Evolutionary conservation across 23 tunicate genomes (phyloP).

Genomic region (Halocynthia aurantium): DNA sequence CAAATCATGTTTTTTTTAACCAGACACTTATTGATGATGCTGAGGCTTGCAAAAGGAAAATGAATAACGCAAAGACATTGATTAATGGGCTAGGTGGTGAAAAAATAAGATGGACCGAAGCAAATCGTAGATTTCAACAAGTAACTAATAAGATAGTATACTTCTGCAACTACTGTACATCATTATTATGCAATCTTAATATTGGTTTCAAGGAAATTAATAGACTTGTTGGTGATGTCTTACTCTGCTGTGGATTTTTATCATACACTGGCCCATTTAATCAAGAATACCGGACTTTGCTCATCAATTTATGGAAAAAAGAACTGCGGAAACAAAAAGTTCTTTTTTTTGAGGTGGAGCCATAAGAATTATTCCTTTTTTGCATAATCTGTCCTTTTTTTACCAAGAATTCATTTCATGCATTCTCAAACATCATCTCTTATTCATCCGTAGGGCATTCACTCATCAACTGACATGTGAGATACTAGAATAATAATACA

Average conservation of each 20-base stretch:
- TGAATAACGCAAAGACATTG: constrained; percentile 82
- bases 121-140: constrained; percentile 79
- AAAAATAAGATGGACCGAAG: constrained; percentile 86
- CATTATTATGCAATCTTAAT: not conserved
- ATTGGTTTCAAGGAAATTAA: constrained; percentile 54
- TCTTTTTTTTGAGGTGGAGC: constrained; percentile 70
- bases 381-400: not conserved
- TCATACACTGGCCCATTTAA: constrained; percentile 96
- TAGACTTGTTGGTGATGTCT: constrained; percentile 74
- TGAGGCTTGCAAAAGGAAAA: constrained; percentile 93
- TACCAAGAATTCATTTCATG: not conserved
- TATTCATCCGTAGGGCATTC: not conserved
- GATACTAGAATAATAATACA: too few species aligned
- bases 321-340: constrained; percentile 74
- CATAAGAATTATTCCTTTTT: not conserved
- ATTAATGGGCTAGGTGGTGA: constrained; percentile 92
- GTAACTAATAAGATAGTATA: constrained; percentile 12
- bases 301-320: constrained; percentile 73
- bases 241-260: constrained; percentile 82
- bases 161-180: not conserved
- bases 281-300: constrained; percentile 70
- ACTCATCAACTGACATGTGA: too few species aligned
- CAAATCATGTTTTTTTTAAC: not conserved
- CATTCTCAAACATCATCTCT: not conserved
- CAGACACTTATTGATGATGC: constrained; percentile 90